Evolutionary conservation across 2,888 invertebrate genomes (phyloP).

Genomic region (Cheiracanthium punctorium): DNA sequence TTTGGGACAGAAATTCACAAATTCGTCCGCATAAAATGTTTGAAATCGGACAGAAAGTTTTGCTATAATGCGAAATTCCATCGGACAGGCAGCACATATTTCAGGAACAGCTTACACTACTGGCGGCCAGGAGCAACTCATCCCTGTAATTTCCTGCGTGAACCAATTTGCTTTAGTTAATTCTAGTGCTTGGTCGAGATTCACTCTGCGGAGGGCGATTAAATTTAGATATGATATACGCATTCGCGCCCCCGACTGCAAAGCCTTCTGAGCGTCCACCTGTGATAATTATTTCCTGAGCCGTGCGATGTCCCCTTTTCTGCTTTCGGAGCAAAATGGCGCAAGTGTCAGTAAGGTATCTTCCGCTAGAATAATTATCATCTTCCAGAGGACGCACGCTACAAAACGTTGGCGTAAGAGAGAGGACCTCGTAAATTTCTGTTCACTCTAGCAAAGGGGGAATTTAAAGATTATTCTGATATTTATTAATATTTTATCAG

Average conservation of each 20-base stretch:
- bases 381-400: neutral
- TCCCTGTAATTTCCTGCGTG: constrained; percentile 61
- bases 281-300: constrained; percentile 13
- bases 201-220: constrained; percentile 53
- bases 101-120: neutral
- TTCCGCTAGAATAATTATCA: constrained; percentile 2
- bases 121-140: constrained; percentile 38
- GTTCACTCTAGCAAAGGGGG: neutral
- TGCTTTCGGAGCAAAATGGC: neutral
- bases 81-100: neutral
- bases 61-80: neutral
- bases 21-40: neutral
- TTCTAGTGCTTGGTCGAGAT: constrained; percentile 25
- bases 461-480: neutral
- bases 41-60: neutral
- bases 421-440: constrained; percentile 1
- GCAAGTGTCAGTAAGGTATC: neutral
- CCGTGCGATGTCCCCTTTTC: neutral
- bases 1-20: no score
- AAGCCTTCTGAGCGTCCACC: constrained; percentile 6
- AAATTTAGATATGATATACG: constrained; percentile 69
- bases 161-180: constrained; percentile 67
- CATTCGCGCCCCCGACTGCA: constrained; percentile 29
- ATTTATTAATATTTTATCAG: neutral
- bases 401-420: neutral